Evolutionary conservation across 2,113 vertebrate species (phyloP).

Genomic region (Lycaon pictus): DNA sequence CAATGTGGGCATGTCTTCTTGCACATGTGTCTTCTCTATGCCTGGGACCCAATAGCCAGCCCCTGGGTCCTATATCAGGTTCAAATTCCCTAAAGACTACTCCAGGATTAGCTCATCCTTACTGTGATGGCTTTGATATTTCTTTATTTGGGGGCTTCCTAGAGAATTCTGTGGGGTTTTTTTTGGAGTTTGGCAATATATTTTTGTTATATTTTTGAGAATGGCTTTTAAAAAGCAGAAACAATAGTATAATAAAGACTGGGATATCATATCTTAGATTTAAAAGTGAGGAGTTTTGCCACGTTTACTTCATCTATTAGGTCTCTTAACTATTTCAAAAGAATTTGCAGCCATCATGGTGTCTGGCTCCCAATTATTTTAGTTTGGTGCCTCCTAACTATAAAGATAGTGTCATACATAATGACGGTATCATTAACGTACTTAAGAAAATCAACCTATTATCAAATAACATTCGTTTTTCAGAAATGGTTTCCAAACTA

Average conservation of each 20-base stretch:
- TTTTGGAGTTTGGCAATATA: not conserved
- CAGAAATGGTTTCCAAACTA: not conserved
- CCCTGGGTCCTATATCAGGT: not conserved
- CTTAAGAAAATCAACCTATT: not conserved
- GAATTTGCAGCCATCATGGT: not conserved
- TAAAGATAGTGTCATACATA: not conserved
- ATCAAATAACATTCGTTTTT: not conserved
- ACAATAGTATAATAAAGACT: not conserved
- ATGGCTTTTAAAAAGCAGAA: slow-evolving; percentile 14
- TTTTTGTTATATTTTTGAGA: not conserved
- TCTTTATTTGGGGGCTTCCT: not conserved
- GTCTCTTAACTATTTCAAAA: slow-evolving; percentile 2
- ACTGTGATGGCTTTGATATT: not conserved
- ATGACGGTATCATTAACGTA: not conserved
- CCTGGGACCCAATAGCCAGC: not conserved
- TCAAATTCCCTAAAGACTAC: not conserved
- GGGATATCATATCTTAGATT: not conserved
- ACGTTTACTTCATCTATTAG: not conserved
- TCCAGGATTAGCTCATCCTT: not conserved
- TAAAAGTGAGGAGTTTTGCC: not conserved
- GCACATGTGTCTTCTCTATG: not conserved
- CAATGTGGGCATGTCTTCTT: not conserved
- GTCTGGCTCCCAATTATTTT: not conserved
- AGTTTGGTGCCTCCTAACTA: not conserved
- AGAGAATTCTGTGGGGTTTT: not conserved